phyloP scores from a whole-genome alignment of 2,888 invertebrate genomes.

The Dolomedes plantarius region DNA sequence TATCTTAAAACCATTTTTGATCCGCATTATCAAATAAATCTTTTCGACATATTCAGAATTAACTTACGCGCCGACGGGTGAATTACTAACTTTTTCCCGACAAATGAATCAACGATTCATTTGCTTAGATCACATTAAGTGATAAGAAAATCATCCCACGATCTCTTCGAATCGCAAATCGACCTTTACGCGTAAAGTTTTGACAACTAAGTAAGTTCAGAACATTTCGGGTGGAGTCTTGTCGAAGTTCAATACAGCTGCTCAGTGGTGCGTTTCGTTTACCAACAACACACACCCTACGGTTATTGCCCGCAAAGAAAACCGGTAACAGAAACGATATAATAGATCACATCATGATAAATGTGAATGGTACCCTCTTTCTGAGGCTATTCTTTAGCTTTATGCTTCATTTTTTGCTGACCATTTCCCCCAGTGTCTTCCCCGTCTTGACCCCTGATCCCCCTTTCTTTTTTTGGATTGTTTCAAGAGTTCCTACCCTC shows the following conservation, averaged over 20 bases:
- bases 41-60: too few species aligned
- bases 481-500: conserved; percentile 32
- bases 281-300: conserved; percentile 50
- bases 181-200: background rate
- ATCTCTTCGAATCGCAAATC: background rate
- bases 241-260: conserved; percentile 4
- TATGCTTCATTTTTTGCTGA: conserved; percentile 52
- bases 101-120: too few species aligned
- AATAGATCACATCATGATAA: conserved; percentile 66
- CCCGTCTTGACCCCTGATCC: conserved; percentile 36
- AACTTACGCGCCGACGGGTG: too few species aligned
- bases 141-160: background rate
- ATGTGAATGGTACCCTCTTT: conserved; percentile 46
- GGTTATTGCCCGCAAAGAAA: conserved; percentile 52
- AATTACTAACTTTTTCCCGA: too few species aligned
- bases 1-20: too few species aligned
- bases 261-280: conserved; percentile 53
- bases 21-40: too few species aligned
- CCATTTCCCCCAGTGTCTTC: conserved; percentile 52
- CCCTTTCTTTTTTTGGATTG: conserved; percentile 31
- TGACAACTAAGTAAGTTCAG: background rate
- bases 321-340: conserved; percentile 66
- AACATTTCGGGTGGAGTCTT: conserved; percentile 11
- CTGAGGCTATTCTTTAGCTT: conserved; percentile 54
- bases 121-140: too few species aligned